A percentile compares a stretch with the other conserved stretches of the same genome.
phyloP scores from a whole-genome alignment of 2,797 vertebrate species.

The Poecile montanus region DNA sequence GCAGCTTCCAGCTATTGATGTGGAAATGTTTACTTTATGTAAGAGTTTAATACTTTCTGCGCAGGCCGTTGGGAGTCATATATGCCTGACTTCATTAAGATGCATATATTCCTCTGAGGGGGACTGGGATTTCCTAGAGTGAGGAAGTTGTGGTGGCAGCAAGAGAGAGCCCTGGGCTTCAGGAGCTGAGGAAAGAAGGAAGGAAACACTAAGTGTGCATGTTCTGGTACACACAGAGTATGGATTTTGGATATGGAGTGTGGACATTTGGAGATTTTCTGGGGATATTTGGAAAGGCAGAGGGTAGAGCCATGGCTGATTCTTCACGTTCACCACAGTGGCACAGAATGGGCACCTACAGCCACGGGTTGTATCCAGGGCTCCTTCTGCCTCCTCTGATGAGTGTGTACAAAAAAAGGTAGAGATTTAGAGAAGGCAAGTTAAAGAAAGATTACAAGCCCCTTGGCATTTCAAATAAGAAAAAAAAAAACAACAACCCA shows the following conservation, averaged over 20 bases:
- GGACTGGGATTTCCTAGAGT: fast-evolving
- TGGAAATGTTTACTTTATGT: neutral
- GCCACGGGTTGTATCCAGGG: neutral
- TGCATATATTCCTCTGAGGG: neutral
- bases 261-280: neutral
- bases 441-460: neutral
- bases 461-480: neutral
- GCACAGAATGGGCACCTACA: neutral
- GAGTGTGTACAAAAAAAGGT: neutral
- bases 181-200: neutral
- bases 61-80: neutral
- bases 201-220: neutral
- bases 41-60: neutral
- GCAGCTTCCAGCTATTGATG: neutral
- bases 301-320: neutral
- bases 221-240: neutral
- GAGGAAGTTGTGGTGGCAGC: neutral
- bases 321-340: neutral
- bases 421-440: neutral
- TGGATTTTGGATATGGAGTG: neutral
- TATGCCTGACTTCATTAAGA: neutral
- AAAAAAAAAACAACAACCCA: neutral
- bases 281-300: neutral
- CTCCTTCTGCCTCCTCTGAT: neutral
- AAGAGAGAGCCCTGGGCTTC: neutral